Evolutionary conservation across 1,140 invertebrate genomes (phyloP).

Genomic region (Cataglyphis hispanica): DNA sequence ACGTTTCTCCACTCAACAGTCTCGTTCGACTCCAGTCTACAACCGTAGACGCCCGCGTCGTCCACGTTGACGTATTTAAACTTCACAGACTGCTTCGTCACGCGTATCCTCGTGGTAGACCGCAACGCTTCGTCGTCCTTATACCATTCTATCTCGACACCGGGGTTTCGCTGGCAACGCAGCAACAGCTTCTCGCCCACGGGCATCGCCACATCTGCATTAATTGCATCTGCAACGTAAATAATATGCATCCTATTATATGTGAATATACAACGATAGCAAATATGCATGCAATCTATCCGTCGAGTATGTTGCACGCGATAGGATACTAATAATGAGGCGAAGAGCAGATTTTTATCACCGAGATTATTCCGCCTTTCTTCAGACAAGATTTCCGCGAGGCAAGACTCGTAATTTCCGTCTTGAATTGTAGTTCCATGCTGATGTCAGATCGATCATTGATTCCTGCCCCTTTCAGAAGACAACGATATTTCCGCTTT

Average conservation of each 20-base stretch:
- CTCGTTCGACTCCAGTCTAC: constrained; percentile 68
- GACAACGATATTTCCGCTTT: background rate
- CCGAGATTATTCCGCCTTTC: background rate
- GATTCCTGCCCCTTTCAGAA: background rate
- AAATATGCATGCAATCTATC: background rate
- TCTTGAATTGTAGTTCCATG: background rate
- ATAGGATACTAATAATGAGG: background rate
- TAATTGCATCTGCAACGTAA: constrained; percentile 66
- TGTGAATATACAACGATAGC: background rate
- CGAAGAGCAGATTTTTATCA: background rate
- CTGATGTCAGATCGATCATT: background rate
- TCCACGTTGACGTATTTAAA: constrained; percentile 75
- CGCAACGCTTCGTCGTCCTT: constrained; percentile 76
- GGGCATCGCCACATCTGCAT: constrained; percentile 70
- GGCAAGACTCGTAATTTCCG: constrained; percentile 5
- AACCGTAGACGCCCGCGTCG: constrained; percentile 80
- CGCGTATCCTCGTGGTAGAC: constrained; percentile 68
- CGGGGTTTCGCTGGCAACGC: constrained; percentile 74
- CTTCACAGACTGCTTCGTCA: constrained; percentile 78
- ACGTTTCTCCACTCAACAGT: constrained; percentile 80
- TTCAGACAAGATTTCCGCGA: background rate
- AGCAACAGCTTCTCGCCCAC: constrained; percentile 80
- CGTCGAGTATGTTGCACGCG: background rate
- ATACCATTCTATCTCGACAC: constrained; percentile 79
- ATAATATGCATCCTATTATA: constrained; percentile 17